Evolutionary conservation across 2,888 invertebrate species (phyloP).

Genomic region (Caenorhabditis sulstoni): DNA sequence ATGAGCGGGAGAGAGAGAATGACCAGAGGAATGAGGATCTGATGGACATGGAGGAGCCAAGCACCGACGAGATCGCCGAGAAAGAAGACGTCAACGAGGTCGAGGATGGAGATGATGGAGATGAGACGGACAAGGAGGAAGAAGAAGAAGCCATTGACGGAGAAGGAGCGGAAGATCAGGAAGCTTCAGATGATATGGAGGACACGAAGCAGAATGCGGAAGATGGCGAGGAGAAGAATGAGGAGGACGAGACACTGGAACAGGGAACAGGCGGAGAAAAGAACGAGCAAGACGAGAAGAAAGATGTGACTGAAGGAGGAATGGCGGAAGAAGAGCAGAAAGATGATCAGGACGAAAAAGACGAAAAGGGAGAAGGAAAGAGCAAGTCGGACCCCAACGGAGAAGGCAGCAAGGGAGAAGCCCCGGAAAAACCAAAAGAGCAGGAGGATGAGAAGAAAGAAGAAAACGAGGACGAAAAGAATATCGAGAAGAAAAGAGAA

Average conservation of each 20-base stretch:
- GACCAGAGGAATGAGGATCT: conserved; percentile 81
- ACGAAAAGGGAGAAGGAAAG: conserved; percentile 65
- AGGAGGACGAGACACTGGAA: conserved; percentile 60
- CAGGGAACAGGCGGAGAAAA: conserved; percentile 63
- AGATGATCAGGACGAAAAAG: conserved; percentile 61
- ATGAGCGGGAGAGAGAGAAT: conserved; percentile 76
- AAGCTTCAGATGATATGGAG: conserved; percentile 29
- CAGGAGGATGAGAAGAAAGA: conserved; percentile 44
- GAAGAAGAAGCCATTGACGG: conserved; percentile 59
- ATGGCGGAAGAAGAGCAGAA: conserved; percentile 60
- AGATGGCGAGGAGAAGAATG: conserved; percentile 53
- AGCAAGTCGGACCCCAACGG: conserved; percentile 77
- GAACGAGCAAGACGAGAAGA: conserved; percentile 61
- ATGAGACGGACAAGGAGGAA: conserved; percentile 64
- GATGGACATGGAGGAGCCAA: conserved; percentile 76
- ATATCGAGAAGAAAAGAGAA: conserved; percentile 53
- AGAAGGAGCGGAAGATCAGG: conserved; percentile 55
- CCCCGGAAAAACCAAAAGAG: conserved; percentile 50
- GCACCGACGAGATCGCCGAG: conserved; percentile 40
- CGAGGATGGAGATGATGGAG: conserved; percentile 73
- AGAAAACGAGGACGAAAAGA: conserved; percentile 48
- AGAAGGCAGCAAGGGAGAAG: conserved; percentile 65
- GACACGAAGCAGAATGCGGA: conserved; percentile 43
- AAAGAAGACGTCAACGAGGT: conserved; percentile 83
- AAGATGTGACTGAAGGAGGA: conserved; percentile 62